Conservation (phyloP, 2,797 vertebrate genomes). For the Sebastolobus altivelis region DNA sequence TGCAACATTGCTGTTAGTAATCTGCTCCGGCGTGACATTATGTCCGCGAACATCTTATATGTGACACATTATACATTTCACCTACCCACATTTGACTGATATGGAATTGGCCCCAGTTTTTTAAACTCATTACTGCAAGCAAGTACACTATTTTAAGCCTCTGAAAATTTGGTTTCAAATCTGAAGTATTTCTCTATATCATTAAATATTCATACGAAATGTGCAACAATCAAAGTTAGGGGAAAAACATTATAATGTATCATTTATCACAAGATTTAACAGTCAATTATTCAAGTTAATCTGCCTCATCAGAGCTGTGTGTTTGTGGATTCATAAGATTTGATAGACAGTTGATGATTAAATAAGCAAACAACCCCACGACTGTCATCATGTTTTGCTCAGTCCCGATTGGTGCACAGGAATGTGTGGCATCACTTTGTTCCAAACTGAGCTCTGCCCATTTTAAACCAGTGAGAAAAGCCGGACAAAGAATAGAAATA, state of each 20-base stretch:
- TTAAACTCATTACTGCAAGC: conserved; percentile 18
- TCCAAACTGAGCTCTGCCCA: not conserved
- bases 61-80: conserved; percentile 27
- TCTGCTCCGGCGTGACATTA: conserved; percentile 39
- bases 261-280: not conserved
- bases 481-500: not conserved
- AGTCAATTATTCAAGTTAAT: not conserved
- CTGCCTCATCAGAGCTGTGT: not conserved
- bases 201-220: conserved; percentile 6
- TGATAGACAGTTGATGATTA: not conserved
- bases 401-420: not conserved
- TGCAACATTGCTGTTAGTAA: conserved; percentile 42
- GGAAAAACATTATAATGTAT: not conserved
- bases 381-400: not conserved
- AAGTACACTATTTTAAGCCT: not conserved
- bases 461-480: not conserved
- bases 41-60: conserved; percentile 29
- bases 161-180: not conserved
- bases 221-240: not conserved
- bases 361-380: not conserved
- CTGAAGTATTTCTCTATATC: not conserved
- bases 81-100: conserved; percentile 26
- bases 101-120: conserved; percentile 39
- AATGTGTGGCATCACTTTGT: no score
- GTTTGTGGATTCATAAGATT: not conserved